phyloP scores from a whole-genome alignment of 37 sponge, comb jelly and placozoan species.

The Cladorhizidae sp. region DNA sequence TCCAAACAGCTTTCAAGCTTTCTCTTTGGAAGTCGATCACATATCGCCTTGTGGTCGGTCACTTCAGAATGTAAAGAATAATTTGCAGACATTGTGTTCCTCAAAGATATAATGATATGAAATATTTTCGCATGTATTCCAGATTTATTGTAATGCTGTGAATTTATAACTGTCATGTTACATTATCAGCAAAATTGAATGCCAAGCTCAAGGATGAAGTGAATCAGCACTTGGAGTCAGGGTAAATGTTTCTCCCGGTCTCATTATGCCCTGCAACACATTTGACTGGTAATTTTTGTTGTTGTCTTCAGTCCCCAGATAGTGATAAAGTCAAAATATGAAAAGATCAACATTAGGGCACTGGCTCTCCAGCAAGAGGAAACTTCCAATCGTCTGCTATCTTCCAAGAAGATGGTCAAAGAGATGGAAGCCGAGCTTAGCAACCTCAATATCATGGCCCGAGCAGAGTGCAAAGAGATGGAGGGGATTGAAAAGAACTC shows the following conservation, averaged over 20 bases:
- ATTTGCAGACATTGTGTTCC: no score
- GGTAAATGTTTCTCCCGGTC: constrained; percentile 17
- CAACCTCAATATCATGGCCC: neutral
- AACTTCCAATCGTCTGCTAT: constrained; percentile 12
- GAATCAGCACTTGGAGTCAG: neutral
- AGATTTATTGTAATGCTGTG: no score
- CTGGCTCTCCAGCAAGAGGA: constrained; percentile 28
- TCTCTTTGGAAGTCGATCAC: no score
- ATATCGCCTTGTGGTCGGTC: no score
- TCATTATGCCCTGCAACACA: no score
- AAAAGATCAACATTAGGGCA: constrained; percentile 32
- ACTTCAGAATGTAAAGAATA: no score
- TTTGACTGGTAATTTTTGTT: neutral
- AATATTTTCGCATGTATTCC: no score
- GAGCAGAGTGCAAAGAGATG: no score
- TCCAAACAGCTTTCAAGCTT: no score
- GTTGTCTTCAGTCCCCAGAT: constrained; percentile 25
- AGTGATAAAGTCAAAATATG: constrained; percentile 37
- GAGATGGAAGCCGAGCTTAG: neutral
- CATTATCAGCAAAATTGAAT: constrained; percentile 30
- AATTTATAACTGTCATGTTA: no score
- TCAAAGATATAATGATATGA: no score
- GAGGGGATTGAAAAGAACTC: no score
- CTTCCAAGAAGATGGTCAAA: neutral
- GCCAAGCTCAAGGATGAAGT: constrained; percentile 43